Base-by-base conservation (phyloP, 2,888 invertebrate genomes). In the Dynastes maya region DNA sequence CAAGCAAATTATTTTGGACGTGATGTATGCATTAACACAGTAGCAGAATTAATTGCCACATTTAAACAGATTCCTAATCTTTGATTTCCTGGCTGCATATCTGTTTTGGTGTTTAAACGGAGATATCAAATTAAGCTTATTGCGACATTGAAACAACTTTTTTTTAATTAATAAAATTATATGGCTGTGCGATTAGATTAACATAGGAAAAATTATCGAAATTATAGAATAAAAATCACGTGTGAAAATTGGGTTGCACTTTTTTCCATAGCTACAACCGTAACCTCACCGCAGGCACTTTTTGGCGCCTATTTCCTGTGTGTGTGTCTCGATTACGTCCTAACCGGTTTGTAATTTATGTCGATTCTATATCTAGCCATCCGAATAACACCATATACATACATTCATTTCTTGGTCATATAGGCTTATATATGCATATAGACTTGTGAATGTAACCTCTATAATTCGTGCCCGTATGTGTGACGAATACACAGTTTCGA, bases 301-400 rank as follows among this genome's bases (percentile, higher is more conserved):
- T 53, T 68, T 68, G 68, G 51, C 68, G 68, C 51, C 68, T 27
- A 68, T 68, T 68, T 68, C 68, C 68, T 68, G 68, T 68, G 65
- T 40, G 65, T 64, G 22, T 58, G 22, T 58, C 8, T 58, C 55
- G 51, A 68, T 68, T 68, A 67, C 68, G 68, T 51, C 68, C 51
- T 13, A 68, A 68, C 68, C 68, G 68, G 68, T 68, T 68, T 51
- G 13, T 51, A 51, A 68, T 51, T 68, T 68, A 68, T 67, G 45
- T 68, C 68, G 68, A 68, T 51, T 51, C 40, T 68, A 51, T 67
- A 58, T 45, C 65, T 40, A 37, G 37, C 55, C n/a, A 51, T 68
- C 68, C 22, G 51, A 51, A 22, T 22, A 51, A 51, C 68, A 51
- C 68, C 51, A 29, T 51, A 16, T 67, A 51, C 27, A 16, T 22